Evolutionary conservation across 1,140 invertebrate species (phyloP), one percentile per base, ranked within the genome.

Genomic region (Whitmania pigra): DNA sequence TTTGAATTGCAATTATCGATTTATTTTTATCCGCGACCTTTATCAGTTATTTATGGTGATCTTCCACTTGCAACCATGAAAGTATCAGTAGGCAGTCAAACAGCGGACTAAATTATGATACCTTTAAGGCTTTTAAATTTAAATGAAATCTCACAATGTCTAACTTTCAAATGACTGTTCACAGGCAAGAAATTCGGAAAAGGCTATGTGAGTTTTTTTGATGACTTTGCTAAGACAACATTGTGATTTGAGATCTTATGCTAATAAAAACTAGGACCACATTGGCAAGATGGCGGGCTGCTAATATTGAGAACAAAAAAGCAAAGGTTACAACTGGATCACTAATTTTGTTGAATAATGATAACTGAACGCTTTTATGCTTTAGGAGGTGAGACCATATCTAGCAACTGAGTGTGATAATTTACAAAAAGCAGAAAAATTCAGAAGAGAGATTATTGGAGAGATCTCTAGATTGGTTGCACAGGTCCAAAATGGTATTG

Each of bases 391-490:
- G 9, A 83, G 94, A 69, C 95, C 94, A 0, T 95, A 91, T 79
- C 83, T 97, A 53, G 94, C 94, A 0, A 93, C 92, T 0, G 92
- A 97, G 77, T 97, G 94, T 82, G 88, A 88, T 77, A 90, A 93
- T 82, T 81, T 97, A 17, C 87, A 87, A 67, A 90, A 93, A 80
- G 91, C 91, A 68, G 93, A 97, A 79, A 95, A 94, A 85, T 98
- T 92, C 89, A 85, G 95, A 77, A 86, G 93, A 80, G 93, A 97
- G 81, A 95, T 98, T 72, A 94, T 98, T 68, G 84, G 94, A 74
- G 96, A 99, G 84, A 90, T 99, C 54, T 92, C 94, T 0, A 93
- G 94, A 78, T 99, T 99, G 86, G 95, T 99, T n/a, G 90, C 95
- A 22, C 92, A 97, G 82, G 99, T 99, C 80, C 96, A 99, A 82